phyloP scores from a whole-genome alignment of 2,888 invertebrate genomes.

The Lobophora halterata region DNA sequence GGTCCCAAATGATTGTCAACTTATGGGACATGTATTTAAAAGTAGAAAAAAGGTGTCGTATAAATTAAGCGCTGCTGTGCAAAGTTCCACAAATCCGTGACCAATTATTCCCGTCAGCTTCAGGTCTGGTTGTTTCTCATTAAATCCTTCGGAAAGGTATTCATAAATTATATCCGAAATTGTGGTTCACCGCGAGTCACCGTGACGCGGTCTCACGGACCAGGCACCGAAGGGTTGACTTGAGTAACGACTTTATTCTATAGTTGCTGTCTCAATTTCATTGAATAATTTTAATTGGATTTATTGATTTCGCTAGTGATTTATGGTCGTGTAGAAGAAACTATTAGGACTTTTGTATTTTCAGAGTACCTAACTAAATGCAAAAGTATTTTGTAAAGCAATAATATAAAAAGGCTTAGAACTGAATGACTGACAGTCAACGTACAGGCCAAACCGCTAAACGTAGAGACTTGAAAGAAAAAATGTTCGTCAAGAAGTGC shows the following conservation, averaged over 20 bases:
- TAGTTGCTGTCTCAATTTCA: conserved; percentile 17
- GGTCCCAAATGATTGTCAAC: too few relatives aligned
- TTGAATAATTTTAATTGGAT: conserved; percentile 17
- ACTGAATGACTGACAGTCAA: too few relatives aligned
- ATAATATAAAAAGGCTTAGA: too few relatives aligned
- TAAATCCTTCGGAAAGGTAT: conserved; percentile 27
- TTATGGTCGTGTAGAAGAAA: not conserved
- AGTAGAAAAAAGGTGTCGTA: conserved; percentile 10
- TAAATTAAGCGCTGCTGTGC: conserved; percentile 21
- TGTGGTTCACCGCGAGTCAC: conserved; percentile 41
- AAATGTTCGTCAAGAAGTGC: too few relatives aligned
- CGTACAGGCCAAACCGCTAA: too few relatives aligned
- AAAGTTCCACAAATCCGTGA: conserved; percentile 27
- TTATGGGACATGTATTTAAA: too few relatives aligned
- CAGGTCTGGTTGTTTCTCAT: conserved; percentile 31
- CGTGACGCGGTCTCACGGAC: conserved; percentile 32
- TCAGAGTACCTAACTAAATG: too few relatives aligned
- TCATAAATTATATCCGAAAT: conserved; percentile 39
- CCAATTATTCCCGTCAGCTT: conserved; percentile 36
- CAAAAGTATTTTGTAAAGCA: too few relatives aligned
- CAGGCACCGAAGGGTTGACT: conserved; percentile 26
- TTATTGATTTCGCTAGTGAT: conserved; percentile 3
- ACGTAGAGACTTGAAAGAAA: too few relatives aligned
- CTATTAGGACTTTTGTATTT: too few relatives aligned
- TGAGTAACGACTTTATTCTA: conserved; percentile 30